Evolutionary conservation across 2,113 vertebrate species (phyloP).

Genomic region (Xerus inauris): DNA sequence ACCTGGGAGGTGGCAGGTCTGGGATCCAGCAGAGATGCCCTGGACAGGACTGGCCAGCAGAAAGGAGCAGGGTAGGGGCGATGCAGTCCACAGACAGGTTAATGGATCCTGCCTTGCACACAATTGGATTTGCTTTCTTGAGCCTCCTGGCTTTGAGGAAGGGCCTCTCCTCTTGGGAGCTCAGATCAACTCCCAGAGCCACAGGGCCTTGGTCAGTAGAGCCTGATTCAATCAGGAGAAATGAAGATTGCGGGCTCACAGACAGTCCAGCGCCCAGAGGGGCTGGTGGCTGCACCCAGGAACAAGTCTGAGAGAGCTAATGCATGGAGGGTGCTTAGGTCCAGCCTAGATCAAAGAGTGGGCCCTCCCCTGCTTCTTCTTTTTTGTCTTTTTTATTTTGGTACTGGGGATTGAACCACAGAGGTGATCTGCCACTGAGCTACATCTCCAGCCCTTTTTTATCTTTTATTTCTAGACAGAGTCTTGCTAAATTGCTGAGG

Average conservation of each 20-base stretch:
- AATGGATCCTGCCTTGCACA: conserved; percentile 77
- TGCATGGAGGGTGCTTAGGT: no score
- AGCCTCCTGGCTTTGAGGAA: conserved; percentile 71
- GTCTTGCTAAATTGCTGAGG: no score
- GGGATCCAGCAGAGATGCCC: not conserved
- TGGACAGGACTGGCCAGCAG: conserved; percentile 34
- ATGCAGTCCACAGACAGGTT: conserved; percentile 84
- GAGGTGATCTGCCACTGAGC: no score
- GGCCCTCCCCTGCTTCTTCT: not conserved
- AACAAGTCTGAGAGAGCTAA: not conserved
- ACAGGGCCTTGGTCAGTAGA: not conserved
- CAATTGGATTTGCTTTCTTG: conserved; percentile 83
- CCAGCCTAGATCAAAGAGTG: not conserved
- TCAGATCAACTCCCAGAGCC: conserved; percentile 35
- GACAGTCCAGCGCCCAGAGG: not conserved
- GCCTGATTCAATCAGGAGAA: conserved; percentile 70
- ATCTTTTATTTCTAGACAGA: no score
- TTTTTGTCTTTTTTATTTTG: no score
- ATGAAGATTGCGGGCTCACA: not conserved
- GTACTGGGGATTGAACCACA: no score
- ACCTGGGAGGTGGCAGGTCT: not conserved
- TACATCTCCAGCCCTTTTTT: no score
- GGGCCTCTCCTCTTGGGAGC: conserved; percentile 53
- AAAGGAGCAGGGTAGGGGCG: not conserved
- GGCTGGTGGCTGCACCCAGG: not conserved